Base-by-base conservation (phyloP, 2,113 vertebrate genomes). In the Neolamprologus falcicula region DNA sequence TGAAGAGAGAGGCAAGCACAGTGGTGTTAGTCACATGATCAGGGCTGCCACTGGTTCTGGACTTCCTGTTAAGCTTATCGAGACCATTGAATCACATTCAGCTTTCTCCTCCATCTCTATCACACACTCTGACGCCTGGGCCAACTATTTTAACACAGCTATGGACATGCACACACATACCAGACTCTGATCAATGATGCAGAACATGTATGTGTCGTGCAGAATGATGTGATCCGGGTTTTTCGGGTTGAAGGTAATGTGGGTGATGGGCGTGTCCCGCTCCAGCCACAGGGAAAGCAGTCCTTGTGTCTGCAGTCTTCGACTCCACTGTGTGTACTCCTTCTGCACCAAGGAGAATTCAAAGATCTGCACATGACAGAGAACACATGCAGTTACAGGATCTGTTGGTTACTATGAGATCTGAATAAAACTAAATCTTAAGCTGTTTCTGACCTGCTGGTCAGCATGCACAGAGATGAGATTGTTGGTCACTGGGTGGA, bases 121-220 rank as follows among this genome's bases (percentile, higher is more conserved):
- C 33, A 37, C 7, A 12, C 61, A 19, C 28, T 4, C 7, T 37
- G 61, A 37, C 0, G 3, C 19, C 19, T 21, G 33, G 61, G 61
- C 33, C 61, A 37, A 21, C 19, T 66, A 66, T 66, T 37, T 66
- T 37, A 66, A 37, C 33, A 37, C 10, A 37, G 61, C 19, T 37
- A 4, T 28, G 26, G 21, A 76, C 66, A 42, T 19, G 14, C 16
- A 31, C 26, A 19, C 73, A 78, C 86, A 12, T 63, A 99, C 98
- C 97, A 98, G 95, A 5, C 96, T 97, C 94, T 98, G 97, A 95
- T 99, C 98, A 2, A 99, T 95, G 93, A 99, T 86, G 42, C 98
- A 99, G 95, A 99, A 97, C 98, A 99, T 97, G 96, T 97, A 97
- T 11, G 53, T 42, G 87, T 99, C 99, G 0, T 99, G 97, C n/a